Evolutionary conservation across 2,113 vertebrate species (phyloP).

Genomic region (Epinephelus moara): DNA sequence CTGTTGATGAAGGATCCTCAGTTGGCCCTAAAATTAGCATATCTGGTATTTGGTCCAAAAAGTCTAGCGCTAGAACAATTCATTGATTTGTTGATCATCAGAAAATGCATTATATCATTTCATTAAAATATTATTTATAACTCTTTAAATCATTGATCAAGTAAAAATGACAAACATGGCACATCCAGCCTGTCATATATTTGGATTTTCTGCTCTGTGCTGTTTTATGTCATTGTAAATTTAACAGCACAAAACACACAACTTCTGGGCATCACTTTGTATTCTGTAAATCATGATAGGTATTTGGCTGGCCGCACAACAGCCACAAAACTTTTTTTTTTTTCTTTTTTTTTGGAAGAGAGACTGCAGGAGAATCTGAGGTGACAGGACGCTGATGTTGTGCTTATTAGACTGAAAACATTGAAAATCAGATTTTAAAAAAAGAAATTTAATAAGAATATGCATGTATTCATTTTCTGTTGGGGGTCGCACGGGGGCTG

Average conservation of each 20-base stretch:
- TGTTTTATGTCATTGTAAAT: not conserved
- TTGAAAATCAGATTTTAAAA: no score
- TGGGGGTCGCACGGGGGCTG: no score
- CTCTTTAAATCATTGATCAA: not conserved
- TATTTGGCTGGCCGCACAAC: not conserved
- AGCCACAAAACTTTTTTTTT: not conserved
- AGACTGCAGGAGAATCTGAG: not conserved
- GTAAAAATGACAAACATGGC: not conserved
- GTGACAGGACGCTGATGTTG: not conserved
- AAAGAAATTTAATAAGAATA: no score
- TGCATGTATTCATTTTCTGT: no score
- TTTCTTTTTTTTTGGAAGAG: no score
- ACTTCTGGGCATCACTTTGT: not conserved
- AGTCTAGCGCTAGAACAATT: not conserved
- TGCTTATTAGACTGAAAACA: no score
- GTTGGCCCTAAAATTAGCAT: constrained; percentile 4
- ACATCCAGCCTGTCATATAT: not conserved
- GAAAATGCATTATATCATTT: not conserved
- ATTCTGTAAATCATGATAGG: not conserved
- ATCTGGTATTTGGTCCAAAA: constrained; percentile 22
- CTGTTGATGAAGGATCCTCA: constrained; percentile 1
- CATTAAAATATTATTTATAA: not conserved
- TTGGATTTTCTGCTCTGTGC: not conserved
- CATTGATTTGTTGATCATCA: not conserved
- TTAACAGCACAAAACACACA: not conserved